These are phyloP conservation scores for Aphis craccivora DNA, from an alignment of 1,140 invertebrate species.

Conservation along the genomic window DNA sequence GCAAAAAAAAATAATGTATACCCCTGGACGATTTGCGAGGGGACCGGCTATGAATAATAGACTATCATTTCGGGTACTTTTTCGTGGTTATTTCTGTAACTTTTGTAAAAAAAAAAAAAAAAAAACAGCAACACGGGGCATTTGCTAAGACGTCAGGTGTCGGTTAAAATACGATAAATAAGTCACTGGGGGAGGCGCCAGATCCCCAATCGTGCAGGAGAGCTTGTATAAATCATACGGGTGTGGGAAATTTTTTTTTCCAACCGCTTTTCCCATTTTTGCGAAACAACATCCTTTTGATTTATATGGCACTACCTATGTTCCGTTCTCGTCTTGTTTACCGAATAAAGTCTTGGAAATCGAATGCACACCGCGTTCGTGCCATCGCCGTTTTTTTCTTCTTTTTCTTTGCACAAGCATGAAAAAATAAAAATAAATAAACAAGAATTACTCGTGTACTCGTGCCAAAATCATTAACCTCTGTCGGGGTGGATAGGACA, in stretches of 20 bases:
- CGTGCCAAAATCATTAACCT: slow-evolving; percentile 53
- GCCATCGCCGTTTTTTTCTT: not conserved
- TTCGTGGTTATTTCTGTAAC: slow-evolving; percentile 39
- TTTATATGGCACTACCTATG: slow-evolving; percentile 13
- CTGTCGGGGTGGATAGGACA: not conserved
- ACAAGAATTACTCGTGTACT: slow-evolving; percentile 43
- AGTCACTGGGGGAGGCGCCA: not conserved
- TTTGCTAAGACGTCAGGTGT: slow-evolving; percentile 53
- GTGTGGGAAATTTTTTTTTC: slow-evolving; percentile 10
- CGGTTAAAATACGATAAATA: slow-evolving; percentile 54
- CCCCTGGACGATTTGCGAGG: slow-evolving; percentile 12
- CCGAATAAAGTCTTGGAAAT: slow-evolving; percentile 29
- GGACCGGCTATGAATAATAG: slow-evolving; percentile 26
- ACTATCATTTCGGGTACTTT: slow-evolving; percentile 17
- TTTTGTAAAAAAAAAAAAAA: slow-evolving; percentile 5
- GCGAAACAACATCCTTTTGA: slow-evolving; percentile 43
- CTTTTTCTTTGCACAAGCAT: not conserved
- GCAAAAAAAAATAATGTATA: not conserved
- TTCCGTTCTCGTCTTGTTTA: slow-evolving; percentile 33
- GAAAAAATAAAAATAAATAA: slow-evolving; percentile 37
- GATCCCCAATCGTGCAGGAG: slow-evolving; percentile 16
- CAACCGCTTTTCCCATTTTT: not conserved
- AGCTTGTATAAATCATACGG: slow-evolving; percentile 49
- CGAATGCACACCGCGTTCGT: slow-evolving; percentile 2
- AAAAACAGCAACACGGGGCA: not conserved